phyloP scores from a whole-genome alignment of 2,888 invertebrate species.

The Pristionchus exspectatus region DNA sequence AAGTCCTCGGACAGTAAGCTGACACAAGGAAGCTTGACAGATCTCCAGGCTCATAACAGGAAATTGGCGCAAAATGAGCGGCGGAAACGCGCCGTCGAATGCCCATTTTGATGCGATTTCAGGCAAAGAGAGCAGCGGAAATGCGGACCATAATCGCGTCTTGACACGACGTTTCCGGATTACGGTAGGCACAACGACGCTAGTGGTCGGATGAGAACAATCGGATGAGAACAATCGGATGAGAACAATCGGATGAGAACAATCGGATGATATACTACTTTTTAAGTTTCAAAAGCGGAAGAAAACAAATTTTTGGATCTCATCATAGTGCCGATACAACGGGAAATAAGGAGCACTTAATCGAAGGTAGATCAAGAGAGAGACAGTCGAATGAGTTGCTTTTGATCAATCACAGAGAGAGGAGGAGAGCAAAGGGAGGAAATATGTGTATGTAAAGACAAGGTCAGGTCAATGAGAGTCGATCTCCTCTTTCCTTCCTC shows the following conservation, averaged over 20 bases:
- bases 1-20: background rate
- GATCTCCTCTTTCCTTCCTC: constrained; percentile 5
- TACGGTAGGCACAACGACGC: background rate
- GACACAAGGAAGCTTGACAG: background rate
- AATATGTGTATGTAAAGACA: constrained; percentile 50
- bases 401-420: constrained; percentile 14
- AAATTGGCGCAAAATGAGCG: constrained; percentile 38
- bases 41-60: background rate
- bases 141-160: constrained; percentile 26
- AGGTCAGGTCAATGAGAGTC: constrained; percentile 47
- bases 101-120: constrained; percentile 18
- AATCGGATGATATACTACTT: no score
- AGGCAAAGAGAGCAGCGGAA: background rate
- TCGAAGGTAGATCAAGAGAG: constrained; percentile 20
- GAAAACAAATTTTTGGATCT: no score
- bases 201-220: background rate
- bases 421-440: background rate
- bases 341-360: background rate
- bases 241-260: no score
- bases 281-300: no score
- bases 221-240: no score
- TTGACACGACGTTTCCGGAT: constrained; percentile 44
- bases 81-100: constrained; percentile 38
- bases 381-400: background rate
- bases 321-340: background rate